Evolutionary conservation across 2,797 vertebrate species (phyloP), one percentile per base, ranked within the genome.

Genomic region (Falco columbarius): DNA sequence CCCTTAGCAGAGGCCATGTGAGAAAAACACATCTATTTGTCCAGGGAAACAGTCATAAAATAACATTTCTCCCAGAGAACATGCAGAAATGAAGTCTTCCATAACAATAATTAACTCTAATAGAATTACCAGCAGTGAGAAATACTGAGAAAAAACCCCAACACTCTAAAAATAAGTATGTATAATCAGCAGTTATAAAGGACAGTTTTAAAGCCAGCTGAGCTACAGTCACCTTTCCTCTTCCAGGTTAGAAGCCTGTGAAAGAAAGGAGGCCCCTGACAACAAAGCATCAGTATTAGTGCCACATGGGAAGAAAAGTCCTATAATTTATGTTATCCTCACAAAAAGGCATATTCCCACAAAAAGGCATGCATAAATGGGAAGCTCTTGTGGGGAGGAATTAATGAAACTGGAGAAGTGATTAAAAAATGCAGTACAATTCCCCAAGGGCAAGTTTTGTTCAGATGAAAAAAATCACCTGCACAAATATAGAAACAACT

Each of bases 401-500:
- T 76, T 93, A 67, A 87, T 32, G 54, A 86, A 86, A 86, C 66
- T 47, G 65, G 23, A 88, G 44, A 88, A 89, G 46, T 71, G 36
- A 92, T 84, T 90, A 73, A 59, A 91, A 95, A 93, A 93, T 38
- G 59, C 17, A 14, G 71, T n/a, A 76, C 26, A 70, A 90, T 83
- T 87, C 67, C 71, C 55, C 80, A 96, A 90, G 85, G 93, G 66
- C 90, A 91, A 77, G 68, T 81, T 86, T 52, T 91, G 59, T 88
- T 95, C 63, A 77, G 55, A 81, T 75, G 40, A 71, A 61, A 61
- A 87, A 75, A 92, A 72, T 52, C 81, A 95, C 90, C 90, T 83
- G 87, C 47, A 82, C 65, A 95, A 91, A 96, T 88, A 95, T 9
- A 95, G 68, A 73, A 94, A 75, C 62, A 84, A 95, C 54, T 89